These are phyloP conservation scores for Hafferia zeledoni DNA, from an alignment of 2,797 vertebrate genomes.

Conservation along the genomic window DNA sequence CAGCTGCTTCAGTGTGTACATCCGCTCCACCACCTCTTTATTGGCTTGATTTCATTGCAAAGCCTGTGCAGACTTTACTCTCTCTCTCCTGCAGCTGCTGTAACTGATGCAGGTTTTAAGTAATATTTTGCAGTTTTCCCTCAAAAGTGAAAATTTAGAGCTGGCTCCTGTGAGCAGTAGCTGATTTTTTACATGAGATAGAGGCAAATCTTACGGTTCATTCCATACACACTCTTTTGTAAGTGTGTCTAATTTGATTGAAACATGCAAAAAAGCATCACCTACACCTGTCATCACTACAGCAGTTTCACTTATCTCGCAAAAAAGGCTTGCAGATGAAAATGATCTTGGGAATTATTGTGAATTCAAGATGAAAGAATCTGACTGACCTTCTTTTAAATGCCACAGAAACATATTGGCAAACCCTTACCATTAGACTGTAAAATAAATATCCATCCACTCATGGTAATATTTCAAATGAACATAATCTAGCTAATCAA, in stretches of 20 bases:
- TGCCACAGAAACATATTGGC: background rate
- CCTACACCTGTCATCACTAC: background rate
- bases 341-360: background rate
- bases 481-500: conserved; percentile 59
- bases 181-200: background rate
- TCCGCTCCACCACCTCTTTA: background rate
- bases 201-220: background rate
- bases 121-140: background rate
- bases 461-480: conserved; percentile 50
- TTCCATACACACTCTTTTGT: background rate
- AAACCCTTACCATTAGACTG: background rate
- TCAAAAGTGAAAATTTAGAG: background rate
- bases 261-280: background rate
- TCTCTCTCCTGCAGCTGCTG: background rate
- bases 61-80: background rate
- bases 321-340: background rate
- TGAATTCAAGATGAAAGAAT: background rate
- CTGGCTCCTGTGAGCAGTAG: background rate
- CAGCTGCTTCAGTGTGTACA: background rate
- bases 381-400: background rate
- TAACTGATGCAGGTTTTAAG: background rate
- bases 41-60: background rate
- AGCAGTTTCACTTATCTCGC: background rate
- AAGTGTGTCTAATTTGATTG: background rate
- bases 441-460: conserved; percentile 45